phyloP scores from a whole-genome alignment of 2,113 vertebrate species.

The Labeo rohita region DNA sequence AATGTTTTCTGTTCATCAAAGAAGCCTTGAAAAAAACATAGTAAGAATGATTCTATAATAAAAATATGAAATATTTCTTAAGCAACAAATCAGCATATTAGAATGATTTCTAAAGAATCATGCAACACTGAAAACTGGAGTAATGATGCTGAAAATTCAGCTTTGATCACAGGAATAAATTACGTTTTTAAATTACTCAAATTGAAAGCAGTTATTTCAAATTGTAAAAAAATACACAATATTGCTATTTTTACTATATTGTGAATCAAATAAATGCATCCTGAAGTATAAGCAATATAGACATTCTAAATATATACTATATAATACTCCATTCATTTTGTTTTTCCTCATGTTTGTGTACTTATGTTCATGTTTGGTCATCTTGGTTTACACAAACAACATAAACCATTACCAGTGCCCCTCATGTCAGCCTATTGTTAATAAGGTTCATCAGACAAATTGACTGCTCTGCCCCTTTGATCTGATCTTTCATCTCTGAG shows the following conservation, averaged over 20 bases:
- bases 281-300: not conserved
- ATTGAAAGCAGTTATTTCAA: not conserved
- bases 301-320: not conserved
- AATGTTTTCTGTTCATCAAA: not conserved
- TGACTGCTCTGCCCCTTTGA: constrained; percentile 42
- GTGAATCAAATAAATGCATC: not conserved
- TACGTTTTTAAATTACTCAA: not conserved
- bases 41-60: not conserved
- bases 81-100: not conserved
- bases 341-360: not conserved
- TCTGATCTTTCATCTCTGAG: constrained; percentile 50
- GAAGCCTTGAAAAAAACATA: not conserved
- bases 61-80: not conserved
- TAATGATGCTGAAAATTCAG: not conserved
- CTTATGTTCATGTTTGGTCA: not conserved
- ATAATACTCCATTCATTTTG: not conserved
- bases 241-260: not conserved
- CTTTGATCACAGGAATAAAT: not conserved
- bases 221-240: not conserved
- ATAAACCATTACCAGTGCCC: constrained; percentile 22
- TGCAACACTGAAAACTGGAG: not conserved
- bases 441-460: constrained; percentile 54
- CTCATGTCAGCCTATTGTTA: constrained; percentile 30
- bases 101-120: not conserved
- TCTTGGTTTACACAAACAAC: not conserved